Evolutionary conservation across 2,888 invertebrate genomes (phyloP).

Genomic region (Morpho achilles): DNA sequence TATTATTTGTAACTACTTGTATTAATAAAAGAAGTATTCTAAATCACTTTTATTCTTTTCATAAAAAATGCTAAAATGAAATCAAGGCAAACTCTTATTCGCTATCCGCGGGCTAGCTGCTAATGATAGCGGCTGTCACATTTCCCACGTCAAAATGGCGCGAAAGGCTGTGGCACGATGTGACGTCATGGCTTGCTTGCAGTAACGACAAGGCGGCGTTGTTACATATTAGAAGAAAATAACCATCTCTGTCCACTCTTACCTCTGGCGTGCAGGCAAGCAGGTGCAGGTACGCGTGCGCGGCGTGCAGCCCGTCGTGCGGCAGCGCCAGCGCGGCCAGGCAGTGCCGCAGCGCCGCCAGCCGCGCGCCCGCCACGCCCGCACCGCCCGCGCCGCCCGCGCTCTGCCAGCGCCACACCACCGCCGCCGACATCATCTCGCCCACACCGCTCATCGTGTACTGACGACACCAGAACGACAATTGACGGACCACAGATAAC

Average conservation of each 20-base stretch:
- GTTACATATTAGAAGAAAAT: too few species aligned
- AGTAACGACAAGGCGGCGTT: too few species aligned
- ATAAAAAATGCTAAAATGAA: too few species aligned
- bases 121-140: too few species aligned
- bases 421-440: conserved; percentile 86
- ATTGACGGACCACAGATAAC: background rate
- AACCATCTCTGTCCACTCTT: conserved; percentile 34
- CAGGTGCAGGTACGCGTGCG: conserved; percentile 92
- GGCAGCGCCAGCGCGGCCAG: conserved; percentile 64
- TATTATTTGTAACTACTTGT: too few species aligned
- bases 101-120: too few species aligned
- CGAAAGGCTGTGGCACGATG: too few species aligned
- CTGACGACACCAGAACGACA: conserved; percentile 55
- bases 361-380: conserved; percentile 39
- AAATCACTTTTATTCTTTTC: too few species aligned
- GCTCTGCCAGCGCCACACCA: conserved; percentile 68
- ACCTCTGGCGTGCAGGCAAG: conserved; percentile 91
- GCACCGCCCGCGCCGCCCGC: conserved; percentile 34
- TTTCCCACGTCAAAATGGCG: too few species aligned
- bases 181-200: too few species aligned
- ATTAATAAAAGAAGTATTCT: too few species aligned
- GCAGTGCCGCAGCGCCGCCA: conserved; percentile 61
- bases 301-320: conserved; percentile 85
- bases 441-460: conserved; percentile 96
- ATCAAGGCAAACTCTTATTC: too few species aligned